Evolutionary conservation across 2,797 vertebrate genomes (phyloP), one percentile per base, ranked within the genome.

Genomic region (Ctenochaetus hawaiiensis): DNA sequence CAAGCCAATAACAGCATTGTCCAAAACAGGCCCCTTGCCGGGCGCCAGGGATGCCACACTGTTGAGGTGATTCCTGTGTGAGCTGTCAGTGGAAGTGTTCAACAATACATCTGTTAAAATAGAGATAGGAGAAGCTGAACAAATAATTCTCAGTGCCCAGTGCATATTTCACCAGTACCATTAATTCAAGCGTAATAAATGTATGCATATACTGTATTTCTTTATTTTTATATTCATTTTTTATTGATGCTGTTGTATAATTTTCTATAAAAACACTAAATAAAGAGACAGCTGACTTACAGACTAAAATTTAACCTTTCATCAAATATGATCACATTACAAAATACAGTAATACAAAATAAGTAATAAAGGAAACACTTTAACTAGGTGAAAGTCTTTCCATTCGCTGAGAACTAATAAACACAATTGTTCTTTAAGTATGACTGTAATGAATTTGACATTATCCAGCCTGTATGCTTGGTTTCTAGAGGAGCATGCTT

Each of bases 1-100:
- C 91, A 83, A 93, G 90, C 82, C 93, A 80, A 87, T 89, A 87
- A 91, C 81, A 80, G 92, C 92, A 90, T 91, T 91, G 91, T 94
- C 95, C 88, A 88, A 86, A 91, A 83, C 82, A 83, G 83, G 78
- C 58, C 77, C 47, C 80, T 62, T 59, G 62, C 58, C 18, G 6
- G 63, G 78, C 54, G 56, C 84, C 81, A 52, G 70, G 64, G 83
- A 81, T 84, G 75, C 80, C 81, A 61, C n/a, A 8, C 64, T 69
- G 73, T 64, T 26, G 3, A 69, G 23, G 67, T 49, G 47, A 77
- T 54, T 81, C 44, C 9, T 75, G 30, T 60, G 62, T 67, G 41
- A 77, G 62, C 66, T 69, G 67, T 78, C 67, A 78, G 48, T 23
- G 56, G 37, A 52, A 34, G 23, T 18, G 11, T 51, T 52, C 54